Evolutionary conservation across 2,888 invertebrate genomes (phyloP), one percentile per base, ranked within the genome.

Genomic region (Abrostola triplasia): DNA sequence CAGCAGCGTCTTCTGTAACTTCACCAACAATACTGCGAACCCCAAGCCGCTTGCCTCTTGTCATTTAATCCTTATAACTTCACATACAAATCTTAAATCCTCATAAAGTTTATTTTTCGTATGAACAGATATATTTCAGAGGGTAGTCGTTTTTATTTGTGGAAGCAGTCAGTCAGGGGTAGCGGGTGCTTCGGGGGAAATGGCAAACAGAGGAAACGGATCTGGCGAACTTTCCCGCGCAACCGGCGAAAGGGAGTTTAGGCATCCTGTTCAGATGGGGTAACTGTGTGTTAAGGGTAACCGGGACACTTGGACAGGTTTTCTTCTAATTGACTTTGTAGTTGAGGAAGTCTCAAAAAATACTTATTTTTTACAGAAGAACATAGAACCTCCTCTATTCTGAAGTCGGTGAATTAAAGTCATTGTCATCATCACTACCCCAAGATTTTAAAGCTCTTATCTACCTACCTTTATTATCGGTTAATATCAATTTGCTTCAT

Each of bases 201-300:
- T 85, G 82, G 91, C 90, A 92, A 92, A 94, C 89, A 92, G 90
- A 92, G 94, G 94, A 94, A 94, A 91, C 92, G 90, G 91, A 91
- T 90, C 89, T 83, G 82, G 84, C 82, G 85, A 91, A 92, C 89
- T 93, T 92, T 91, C 87, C 90, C 88, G 90, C 82, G 88, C 87
- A 90, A 82, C 86, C 85, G 86, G 89, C 85, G 83, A 83, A 89
- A 88, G 89, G 89, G 89, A 88, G 88, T 84, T 77, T 81, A 78
- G 77, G 84, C 80, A 84, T 87, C 85, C 86, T 83, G 83, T 76
- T 73, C 69, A 66, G 67, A 75, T 85, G 83, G 90, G 88, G 90
- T 87, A 84, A 79, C 88, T 72, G 75, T 75, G 62, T 67, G 54
- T 79, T 72, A 57, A 54, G 56, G 49, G 66, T 48, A 57, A 41